Conservation (phyloP, 2,113 vertebrate genomes). For the Nycticryphes semicollaris region DNA sequence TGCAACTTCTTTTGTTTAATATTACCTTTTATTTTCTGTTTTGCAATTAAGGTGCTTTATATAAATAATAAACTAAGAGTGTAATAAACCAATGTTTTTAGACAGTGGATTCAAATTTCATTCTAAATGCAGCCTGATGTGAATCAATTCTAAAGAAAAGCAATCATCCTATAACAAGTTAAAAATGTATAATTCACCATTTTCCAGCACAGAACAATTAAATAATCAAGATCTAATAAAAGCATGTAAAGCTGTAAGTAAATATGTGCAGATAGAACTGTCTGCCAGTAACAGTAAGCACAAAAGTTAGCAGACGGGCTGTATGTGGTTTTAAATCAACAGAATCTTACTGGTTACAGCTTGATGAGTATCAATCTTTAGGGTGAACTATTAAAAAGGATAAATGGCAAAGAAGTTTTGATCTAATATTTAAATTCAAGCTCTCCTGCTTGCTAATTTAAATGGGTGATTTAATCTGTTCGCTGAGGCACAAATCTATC, state of each 20-base stretch:
- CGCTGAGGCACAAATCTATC: not conserved
- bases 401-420: not conserved
- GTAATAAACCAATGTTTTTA: not conserved
- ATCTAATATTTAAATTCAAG: constrained; percentile 13
- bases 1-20: not conserved
- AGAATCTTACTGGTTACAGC: not conserved
- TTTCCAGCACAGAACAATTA: not conserved
- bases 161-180: not conserved
- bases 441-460: not conserved
- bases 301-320: not conserved
- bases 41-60: not conserved
- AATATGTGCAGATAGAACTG: not conserved
- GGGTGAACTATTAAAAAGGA: constrained; percentile 20
- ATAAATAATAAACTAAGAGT: not conserved
- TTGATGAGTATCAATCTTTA: not conserved
- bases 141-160: not conserved
- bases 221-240: not conserved
- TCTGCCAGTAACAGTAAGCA: not conserved
- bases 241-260: not conserved
- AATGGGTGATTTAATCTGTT: constrained; percentile 41
- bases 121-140: not conserved
- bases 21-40: not conserved
- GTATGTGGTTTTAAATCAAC: not conserved
- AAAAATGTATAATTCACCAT: not conserved
- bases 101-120: not conserved